Percentiles rank a stretch among this genome's conserved stretches.
phyloP scores from a whole-genome alignment of 1,140 invertebrate genomes.

The Hycleus cichorii region DNA sequence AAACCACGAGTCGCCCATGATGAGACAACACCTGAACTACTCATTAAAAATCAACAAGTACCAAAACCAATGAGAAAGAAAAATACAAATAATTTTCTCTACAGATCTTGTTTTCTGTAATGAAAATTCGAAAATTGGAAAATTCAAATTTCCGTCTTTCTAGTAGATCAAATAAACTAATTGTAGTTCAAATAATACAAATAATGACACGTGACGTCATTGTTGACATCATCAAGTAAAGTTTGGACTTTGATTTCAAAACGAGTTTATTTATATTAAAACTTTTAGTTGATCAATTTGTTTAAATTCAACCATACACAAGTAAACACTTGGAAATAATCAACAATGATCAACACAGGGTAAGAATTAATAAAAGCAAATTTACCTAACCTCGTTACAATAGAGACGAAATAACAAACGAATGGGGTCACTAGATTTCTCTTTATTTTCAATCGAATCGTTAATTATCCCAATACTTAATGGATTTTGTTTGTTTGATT shows the following conservation, averaged over 20 bases:
- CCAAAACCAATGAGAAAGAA: too few relatives aligned
- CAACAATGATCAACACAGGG: slow-evolving; percentile 14
- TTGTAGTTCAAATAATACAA: background rate
- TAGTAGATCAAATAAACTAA: too few relatives aligned
- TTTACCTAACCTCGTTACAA: background rate
- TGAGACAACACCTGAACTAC: too few relatives aligned
- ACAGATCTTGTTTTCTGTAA: too few relatives aligned
- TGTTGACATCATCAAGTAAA: background rate
- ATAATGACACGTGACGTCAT: background rate
- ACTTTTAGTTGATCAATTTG: background rate
- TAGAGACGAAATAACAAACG: background rate
- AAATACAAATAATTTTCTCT: too few relatives aligned
- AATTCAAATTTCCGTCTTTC: too few relatives aligned
- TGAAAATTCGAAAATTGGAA: too few relatives aligned
- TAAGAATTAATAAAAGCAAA: background rate
- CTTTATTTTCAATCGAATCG: background rate
- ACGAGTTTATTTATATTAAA: background rate
- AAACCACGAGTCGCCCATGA: too few relatives aligned
- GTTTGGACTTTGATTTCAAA: background rate
- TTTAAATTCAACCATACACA: too few relatives aligned
- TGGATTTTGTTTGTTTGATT: too few relatives aligned
- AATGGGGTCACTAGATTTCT: background rate
- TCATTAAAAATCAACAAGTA: too few relatives aligned
- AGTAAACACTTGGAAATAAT: background rate
- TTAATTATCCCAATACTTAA: too few relatives aligned